Evolutionary conservation across 2,797 vertebrate species (phyloP), one percentile per base, ranked within the genome.

Genomic region (Telmatherina bonti): DNA sequence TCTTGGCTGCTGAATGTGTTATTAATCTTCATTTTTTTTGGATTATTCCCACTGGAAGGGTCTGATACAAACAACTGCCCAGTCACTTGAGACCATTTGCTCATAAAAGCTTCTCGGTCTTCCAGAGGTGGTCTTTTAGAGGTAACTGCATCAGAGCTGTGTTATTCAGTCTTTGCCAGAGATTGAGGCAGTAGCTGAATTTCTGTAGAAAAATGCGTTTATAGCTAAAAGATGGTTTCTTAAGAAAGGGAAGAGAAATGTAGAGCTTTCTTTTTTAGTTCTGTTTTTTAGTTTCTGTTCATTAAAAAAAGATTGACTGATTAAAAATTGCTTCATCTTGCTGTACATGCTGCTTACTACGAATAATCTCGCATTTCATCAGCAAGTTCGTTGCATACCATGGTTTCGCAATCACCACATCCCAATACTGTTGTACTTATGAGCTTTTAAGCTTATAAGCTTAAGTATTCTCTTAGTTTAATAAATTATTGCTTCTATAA

Each of bases 11-110:
- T 65, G 57, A 77, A 27, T 79, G 26, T 62, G 64, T 80, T 74
- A 80, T 88, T 85, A 52, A 78, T 91, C 78, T 81, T 77, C 66
- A 82, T 88, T 70, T 83, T 82, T 5, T 72, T n/a, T n/a, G 73
- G 81, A 87, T 85, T 75, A 81, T 52, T 80, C 27, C 62, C 70
- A 78, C 33, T 29, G 51, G 83, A 57, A 62, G 67, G 58, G 45
- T 72, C 62, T 78, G 67, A 81, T 76, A 81, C 74, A 62, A 74
- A 75, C 70, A 62, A 72, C 68, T 68, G 73, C 72, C 70, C 61
- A 72, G 55, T 86, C 52, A 77, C 81, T 68, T 1, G 2, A 36
- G 58, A 80, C 65, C 65, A 62, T 54, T 62, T 62, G 29, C 53
- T 75, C 61, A 22, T 16, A 77, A 76, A 41, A n/a, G n/a, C n/a